Evolutionary conservation across 2,797 vertebrate genomes (phyloP), one percentile per base, ranked within the genome.

Genomic region (Poecilia picta): DNA sequence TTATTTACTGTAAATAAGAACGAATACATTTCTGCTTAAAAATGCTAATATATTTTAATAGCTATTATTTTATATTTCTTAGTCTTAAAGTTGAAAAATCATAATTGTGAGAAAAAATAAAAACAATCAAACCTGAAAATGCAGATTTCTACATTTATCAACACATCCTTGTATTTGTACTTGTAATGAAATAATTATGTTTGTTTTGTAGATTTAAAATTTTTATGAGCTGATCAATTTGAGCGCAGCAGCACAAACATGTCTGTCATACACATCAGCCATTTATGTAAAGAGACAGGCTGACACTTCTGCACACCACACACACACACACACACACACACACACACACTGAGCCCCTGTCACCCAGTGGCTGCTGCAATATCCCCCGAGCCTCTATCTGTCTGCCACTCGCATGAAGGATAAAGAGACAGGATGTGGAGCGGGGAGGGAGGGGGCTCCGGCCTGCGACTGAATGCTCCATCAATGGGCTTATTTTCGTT

Each of bases 401-500:
- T 93, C 93, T 94, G 91, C 91, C 89, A 89, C 91, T 93, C 88
- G 91, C 91, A 91, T 91, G 92, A 92, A 92, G 94, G 92, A 94
- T 95, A 95, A 95, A 95, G 92, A 94, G 92, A 94, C 94, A 95
- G 94, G 94, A 95, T 94, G 94, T 94, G 91, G 91, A 78, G 89
- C 77, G 33, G 33, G 66, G 83, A 81, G 87, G 88, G 86, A 79
- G 85, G 88, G 85, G 81, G 85, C 62, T 76, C 12, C 41, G 89
- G 87, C 89, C 90, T 89, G 82, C 81, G 89, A 93, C 89, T 92
- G 93, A 94, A 93, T 89, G 90, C 90, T 16, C 91, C 88, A 87
- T 94, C 93, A 95, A 94, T 94, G 92, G 94, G 93, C 94, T 93
- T 94, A 93, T 95, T 95, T 95, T 96, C 95, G 95, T 97, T 96